Conservation (phyloP, 2,888 invertebrate genomes). For the Papilio protenor region DNA sequence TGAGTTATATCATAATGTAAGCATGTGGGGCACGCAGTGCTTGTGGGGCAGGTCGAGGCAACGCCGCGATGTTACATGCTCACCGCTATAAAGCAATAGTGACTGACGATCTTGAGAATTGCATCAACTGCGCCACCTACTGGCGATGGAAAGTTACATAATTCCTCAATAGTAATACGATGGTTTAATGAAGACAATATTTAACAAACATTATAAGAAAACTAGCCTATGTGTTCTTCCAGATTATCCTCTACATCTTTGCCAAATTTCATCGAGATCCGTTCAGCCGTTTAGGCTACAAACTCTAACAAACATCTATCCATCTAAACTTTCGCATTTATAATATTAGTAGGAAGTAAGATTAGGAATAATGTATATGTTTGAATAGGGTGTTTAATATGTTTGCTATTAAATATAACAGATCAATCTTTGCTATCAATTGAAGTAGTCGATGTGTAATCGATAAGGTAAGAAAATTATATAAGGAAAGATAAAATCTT, state of each 20-base stretch:
- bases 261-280: too few species aligned
- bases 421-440: background rate
- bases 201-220: background rate
- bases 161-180: background rate
- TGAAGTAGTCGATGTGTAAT: background rate
- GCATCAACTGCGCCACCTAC: slow-evolving; percentile 10
- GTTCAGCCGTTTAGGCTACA: too few species aligned
- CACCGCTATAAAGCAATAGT: slow-evolving; percentile 28
- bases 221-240: too few species aligned
- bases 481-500: background rate
- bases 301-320: too few species aligned
- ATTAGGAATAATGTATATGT: background rate
- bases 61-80: slow-evolving; percentile 29
- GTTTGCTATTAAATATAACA: background rate
- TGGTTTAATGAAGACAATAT: background rate
- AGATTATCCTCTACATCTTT: too few species aligned
- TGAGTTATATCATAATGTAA: slow-evolving; percentile 17
- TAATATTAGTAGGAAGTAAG: too few species aligned
- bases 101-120: slow-evolving; percentile 12
- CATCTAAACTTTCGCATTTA: too few species aligned
- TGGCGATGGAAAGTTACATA: background rate
- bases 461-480: background rate
- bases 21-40: slow-evolving; percentile 23
- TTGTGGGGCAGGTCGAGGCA: slow-evolving; percentile 24
- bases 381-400: background rate